These are phyloP conservation scores for Poeciliopsis prolifica DNA, from an alignment of 2,113 vertebrate species.

Conservation along the genomic window DNA sequence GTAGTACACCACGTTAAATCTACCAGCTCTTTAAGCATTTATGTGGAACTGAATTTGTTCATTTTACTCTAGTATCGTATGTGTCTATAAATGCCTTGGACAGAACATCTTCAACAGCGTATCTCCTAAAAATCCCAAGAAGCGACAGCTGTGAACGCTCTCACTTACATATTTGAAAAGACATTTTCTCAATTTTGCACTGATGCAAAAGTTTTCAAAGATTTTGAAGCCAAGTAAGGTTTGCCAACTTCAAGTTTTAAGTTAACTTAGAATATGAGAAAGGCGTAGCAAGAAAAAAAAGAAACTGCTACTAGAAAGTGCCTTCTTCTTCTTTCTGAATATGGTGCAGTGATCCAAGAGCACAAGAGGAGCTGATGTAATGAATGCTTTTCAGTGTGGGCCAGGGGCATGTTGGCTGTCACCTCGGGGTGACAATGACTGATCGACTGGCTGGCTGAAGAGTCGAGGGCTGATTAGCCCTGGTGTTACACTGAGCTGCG, in stretches of 20 bases:
- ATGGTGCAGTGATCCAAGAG: constrained; percentile 30
- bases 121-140: background rate
- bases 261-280: no score
- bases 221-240: no score
- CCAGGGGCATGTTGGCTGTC: background rate
- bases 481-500: constrained; percentile 8
- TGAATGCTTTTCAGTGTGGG: constrained; percentile 29
- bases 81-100: background rate
- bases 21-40: background rate
- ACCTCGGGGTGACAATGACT: constrained; percentile 28
- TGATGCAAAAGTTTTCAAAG: no score
- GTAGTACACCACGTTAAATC: no score
- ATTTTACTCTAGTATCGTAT: background rate
- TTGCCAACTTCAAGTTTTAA: no score
- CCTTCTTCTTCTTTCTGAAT: constrained; percentile 32
- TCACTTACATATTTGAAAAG: background rate
- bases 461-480: constrained; percentile 31
- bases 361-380: constrained; percentile 4
- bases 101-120: background rate
- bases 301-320: background rate
- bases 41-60: background rate
- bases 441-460: constrained; percentile 18
- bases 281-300: background rate
- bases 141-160: background rate
- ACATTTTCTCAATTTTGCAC: no score